Percentiles rank a stretch among this genome's conserved stretches.
phyloP scores from a whole-genome alignment of 1,140 invertebrate genomes.

The Acromyrmex echinatior region DNA sequence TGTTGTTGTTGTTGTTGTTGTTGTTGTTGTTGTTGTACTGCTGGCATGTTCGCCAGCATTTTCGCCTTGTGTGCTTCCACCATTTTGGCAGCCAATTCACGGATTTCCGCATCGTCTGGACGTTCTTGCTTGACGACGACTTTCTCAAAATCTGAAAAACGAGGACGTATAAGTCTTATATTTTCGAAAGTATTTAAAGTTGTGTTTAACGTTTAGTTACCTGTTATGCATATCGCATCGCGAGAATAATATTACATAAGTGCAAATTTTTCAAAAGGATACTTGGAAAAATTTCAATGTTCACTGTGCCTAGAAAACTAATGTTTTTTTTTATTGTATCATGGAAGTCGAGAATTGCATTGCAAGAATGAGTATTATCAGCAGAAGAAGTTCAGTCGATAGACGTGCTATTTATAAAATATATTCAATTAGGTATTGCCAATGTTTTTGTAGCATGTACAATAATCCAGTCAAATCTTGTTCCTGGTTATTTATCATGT shows the following conservation, averaged over 20 bases:
- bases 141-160: constrained; percentile 75
- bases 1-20: constrained; percentile 57
- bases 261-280: not conserved
- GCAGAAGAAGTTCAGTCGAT: not conserved
- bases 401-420: not conserved
- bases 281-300: not conserved
- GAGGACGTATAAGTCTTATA: not conserved
- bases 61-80: constrained; percentile 94
- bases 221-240: not conserved
- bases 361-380: not conserved
- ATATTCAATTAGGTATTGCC: not conserved
- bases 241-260: not conserved
- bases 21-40: constrained; percentile 62
- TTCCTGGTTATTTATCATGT: not conserved
- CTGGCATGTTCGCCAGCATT: constrained; percentile 86
- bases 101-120: constrained; percentile 94
- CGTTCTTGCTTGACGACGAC: constrained; percentile 92
- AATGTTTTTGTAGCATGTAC: not conserved
- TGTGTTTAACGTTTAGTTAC: not conserved
- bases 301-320: not conserved
- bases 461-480: not conserved
- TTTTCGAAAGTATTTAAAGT: no score
- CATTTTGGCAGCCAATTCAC: constrained; percentile 94
- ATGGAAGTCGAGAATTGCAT: constrained; percentile 6
- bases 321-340: not conserved